phyloP scores from a whole-genome alignment of 37 sponge, comb jelly and placozoan genomes.

The Haliclona indistincta region DNA sequence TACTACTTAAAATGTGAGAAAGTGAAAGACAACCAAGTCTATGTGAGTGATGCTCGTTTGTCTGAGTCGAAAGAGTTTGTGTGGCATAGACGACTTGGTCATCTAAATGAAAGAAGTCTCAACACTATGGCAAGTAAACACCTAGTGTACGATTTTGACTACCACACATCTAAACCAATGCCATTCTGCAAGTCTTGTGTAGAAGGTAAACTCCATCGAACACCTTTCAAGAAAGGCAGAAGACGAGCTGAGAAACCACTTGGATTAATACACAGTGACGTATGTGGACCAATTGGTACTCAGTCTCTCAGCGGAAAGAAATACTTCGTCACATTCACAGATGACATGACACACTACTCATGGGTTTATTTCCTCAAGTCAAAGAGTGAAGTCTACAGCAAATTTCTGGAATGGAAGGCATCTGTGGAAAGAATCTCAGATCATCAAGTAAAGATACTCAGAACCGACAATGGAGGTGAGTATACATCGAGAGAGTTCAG shows the following conservation, averaged over 20 bases:
- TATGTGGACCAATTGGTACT: constrained; percentile 16
- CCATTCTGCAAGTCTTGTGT: too few species aligned
- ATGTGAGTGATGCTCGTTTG: too few species aligned
- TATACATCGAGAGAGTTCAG: constrained; percentile 32
- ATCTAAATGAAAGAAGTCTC: too few species aligned
- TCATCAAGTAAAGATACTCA: constrained; percentile 1
- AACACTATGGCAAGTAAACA: too few species aligned
- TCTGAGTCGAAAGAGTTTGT: too few species aligned
- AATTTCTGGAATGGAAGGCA: constrained; percentile 29
- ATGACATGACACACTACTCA: constrained; percentile 13
- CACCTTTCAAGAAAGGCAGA: too few species aligned
- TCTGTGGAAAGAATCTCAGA: not conserved
- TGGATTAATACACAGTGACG: constrained; percentile 28
- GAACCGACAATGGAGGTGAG: constrained; percentile 25
- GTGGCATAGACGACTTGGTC: too few species aligned
- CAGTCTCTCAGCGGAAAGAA: constrained; percentile 17
- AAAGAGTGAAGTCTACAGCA: constrained; percentile 7
- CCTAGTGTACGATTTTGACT: too few species aligned
- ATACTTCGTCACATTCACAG: constrained; percentile 34
- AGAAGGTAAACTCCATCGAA: too few species aligned
- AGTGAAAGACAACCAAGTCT: too few species aligned
- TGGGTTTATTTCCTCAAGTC: constrained; percentile 25
- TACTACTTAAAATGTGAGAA: too few species aligned
- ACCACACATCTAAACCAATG: too few species aligned
- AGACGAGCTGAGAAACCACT: constrained; percentile 1